Percentiles rank a stretch among this genome's conserved stretches.
Evolutionary conservation across 2,888 invertebrate species (phyloP).

Genomic region (Hirtodrosophila cameraria): DNA sequence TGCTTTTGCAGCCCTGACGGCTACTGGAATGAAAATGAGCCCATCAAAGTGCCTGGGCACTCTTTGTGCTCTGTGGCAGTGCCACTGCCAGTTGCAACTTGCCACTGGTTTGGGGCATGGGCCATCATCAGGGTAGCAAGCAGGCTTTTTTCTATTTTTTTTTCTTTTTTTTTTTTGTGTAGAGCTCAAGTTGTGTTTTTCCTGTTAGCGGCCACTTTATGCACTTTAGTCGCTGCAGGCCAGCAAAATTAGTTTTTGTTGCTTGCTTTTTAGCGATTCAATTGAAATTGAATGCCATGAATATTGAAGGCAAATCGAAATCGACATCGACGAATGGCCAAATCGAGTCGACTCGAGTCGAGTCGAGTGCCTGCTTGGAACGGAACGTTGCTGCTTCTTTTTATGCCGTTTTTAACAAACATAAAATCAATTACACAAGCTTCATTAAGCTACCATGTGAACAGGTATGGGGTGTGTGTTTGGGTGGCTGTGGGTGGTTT

Average conservation of each 20-base stretch:
- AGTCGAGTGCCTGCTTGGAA: conserved; percentile 33
- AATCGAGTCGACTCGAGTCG: no score
- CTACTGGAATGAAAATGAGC: conserved; percentile 50
- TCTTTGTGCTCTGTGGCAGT: conserved; percentile 9
- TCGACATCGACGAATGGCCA: conserved; percentile 32
- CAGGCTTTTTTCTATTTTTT: no score
- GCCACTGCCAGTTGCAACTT: conserved; percentile 31
- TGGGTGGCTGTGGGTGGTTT: conserved; percentile 26
- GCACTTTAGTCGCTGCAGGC: conserved; percentile 71
- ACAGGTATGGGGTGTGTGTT: conserved; percentile 2
- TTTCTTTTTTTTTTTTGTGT: no score
- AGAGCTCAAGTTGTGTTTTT: conserved; percentile 54
- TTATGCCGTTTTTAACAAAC: conserved; percentile 77
- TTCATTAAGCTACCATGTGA: conserved; percentile 67
- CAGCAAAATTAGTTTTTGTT: conserved; percentile 58
- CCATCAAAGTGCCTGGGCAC: conserved; percentile 60
- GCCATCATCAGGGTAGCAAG: conserved; percentile 7
- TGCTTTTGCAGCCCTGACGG: conserved; percentile 4
- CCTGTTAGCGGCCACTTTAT: conserved; percentile 55
- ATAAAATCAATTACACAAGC: conserved; percentile 75
- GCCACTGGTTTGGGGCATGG: conserved; percentile 5
- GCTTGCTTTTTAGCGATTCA: conserved; percentile 58
- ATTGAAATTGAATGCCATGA: conserved; percentile 70
- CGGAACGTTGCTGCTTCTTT: conserved; percentile 62
- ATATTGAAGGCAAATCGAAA: conserved; percentile 58